Base-by-base conservation (phyloP, 2,113 vertebrate species). In the Burhinus bistriatus region DNA sequence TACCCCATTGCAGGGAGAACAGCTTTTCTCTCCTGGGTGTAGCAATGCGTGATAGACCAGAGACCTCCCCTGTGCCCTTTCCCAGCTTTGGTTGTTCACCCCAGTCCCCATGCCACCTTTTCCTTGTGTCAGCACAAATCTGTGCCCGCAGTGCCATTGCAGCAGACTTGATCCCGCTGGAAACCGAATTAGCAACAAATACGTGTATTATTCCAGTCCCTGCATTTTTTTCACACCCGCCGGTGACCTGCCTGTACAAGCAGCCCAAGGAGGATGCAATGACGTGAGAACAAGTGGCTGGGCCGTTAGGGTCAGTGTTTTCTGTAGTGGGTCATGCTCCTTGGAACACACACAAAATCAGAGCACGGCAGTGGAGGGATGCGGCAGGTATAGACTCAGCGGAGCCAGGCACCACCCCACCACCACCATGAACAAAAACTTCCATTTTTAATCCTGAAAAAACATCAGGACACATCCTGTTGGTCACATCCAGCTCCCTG, bases 301-400 rank as follows among this genome's bases (percentile, higher is more conserved):
- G 32, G 14, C 72, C 3, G 10, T 3, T 49, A 20, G 52, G 14
- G n/a, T 26, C 62, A 23, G 12, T 11, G 51, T 72, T 38, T 44
- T 55, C 23, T 68, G 12, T 6, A 47, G 7, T 12, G 25, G 23
- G 2, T 70, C 57, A 10, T 9, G 38, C 20, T 87, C 16, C 45
- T 72, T n/a, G 65, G 54, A 62, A 17, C 61, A 69, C n/a, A 27
- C 17, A 57, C 5, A 40, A 78, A 59, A 54, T 11, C 54, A 88
- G 78, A 69, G 78, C 27, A 61, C 0, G 1, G 12, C 5, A 0
- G 11, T 0, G 0, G 36, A 54, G 34, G 19, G 32, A 66, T 66
- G 29, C 68, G 75, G 65, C 51, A 79, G 15, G 40, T 29, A 21
- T 8, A 55, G 36, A 57, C 23, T n/a, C 14, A 26, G 42, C 21